Percentiles rank a stretch among this genome's conserved stretches.
Evolutionary conservation across 2,797 vertebrate genomes (phyloP).

Genomic region (Dicrostonyx torquatus): DNA sequence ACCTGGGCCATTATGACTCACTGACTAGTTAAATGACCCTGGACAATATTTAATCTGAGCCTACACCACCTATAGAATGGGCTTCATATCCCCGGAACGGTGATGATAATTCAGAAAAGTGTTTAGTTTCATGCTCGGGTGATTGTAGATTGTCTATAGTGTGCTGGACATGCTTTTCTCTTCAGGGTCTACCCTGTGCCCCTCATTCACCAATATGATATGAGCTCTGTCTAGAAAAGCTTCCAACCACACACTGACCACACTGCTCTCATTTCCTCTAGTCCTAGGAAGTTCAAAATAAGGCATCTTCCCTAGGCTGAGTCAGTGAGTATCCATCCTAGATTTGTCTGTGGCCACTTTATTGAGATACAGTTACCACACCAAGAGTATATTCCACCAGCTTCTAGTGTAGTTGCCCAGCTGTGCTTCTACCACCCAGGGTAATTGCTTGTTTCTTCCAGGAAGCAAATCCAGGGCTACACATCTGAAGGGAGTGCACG

Average conservation of each 20-base stretch:
- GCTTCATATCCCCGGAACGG: neutral
- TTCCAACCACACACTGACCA: neutral
- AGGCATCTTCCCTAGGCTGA: neutral
- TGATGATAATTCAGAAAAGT: neutral
- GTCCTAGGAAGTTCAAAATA: neutral
- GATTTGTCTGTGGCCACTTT: neutral
- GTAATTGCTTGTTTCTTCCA: neutral
- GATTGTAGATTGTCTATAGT: slow-evolving; percentile 1
- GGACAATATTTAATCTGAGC: neutral
- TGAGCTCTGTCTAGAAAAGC: neutral
- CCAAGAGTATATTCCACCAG: neutral
- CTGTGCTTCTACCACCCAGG: neutral
- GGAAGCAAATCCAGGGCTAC: neutral
- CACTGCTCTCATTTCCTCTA: no score
- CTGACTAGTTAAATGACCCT: neutral
- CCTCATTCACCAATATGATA: neutral
- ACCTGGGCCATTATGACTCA: neutral
- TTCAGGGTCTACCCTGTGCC: neutral
- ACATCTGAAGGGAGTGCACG: neutral
- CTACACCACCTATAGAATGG: neutral
- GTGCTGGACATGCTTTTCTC: neutral
- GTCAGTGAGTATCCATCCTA: neutral
- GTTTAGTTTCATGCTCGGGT: neutral
- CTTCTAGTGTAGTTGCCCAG: neutral
- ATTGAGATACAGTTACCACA: neutral